Base-by-base conservation (phyloP, 1,140 invertebrate genomes). In the Sycobia sp. region DNA sequence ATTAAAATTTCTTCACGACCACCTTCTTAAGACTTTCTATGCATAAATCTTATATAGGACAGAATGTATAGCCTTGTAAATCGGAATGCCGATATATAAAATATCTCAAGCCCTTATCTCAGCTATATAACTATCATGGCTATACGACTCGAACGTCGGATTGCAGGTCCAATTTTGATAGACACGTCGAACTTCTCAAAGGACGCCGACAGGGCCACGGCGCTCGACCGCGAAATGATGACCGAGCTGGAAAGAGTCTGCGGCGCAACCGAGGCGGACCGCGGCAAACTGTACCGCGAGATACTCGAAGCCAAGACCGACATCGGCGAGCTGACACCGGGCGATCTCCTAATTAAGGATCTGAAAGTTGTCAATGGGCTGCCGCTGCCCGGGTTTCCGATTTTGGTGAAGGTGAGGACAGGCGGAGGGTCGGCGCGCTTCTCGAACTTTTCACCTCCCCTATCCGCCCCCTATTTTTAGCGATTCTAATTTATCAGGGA, bases 101-200 rank as follows among this genome's bases (percentile, higher is more conserved):
- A n/a, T n/a, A n/a, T n/a, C n/a, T n/a, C n/a, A n/a, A n/a, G n/a
- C n/a, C n/a, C n/a, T n/a, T n/a, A n/a, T n/a, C n/a, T n/a, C n/a
- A n/a, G n/a, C n/a, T n/a, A n/a, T n/a, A n/a, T n/a, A n/a, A n/a
- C n/a, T n/a, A n/a, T n/a, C n/a, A n/a, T n/a, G n/a, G n/a, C n/a
- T n/a, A n/a, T n/a, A n/a, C n/a, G n/a, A n/a, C n/a, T n/a, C 4
- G 29, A 11, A 32, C 29, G 11, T 11, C 11, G 22, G 16, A 29
- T 50, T 50, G 0, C 71, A 92, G 89, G 87, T 46, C 86, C 89
- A n/a, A 91, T 93, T 55, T 70, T 92, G 18, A 79, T 89, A 53
- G 91, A 93, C 67, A 92, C 91, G 1, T 84, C 86, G 11, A 90
- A 89, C 67, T 86, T 91, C 61, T 84, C 84, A 1, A 69, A 79